Percentiles rank a stretch among this genome's conserved stretches.
Evolutionary conservation across 35 echinoderm and acorn worm genomes (phyloP).

Genomic region (Diadema setosum): DNA sequence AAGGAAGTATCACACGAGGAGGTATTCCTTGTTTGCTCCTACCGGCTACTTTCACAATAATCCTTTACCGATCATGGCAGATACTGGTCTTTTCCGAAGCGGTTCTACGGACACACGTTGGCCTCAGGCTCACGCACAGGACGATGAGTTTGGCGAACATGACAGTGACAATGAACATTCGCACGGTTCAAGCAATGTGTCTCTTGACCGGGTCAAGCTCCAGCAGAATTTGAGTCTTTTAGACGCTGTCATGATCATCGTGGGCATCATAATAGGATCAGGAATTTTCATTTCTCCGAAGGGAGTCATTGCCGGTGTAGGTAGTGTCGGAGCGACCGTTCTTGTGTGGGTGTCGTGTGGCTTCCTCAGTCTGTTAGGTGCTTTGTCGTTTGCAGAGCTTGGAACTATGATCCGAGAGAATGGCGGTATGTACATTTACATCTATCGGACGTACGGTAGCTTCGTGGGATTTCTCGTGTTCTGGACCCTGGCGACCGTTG

Average conservation of each 20-base stretch:
- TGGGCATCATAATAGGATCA: slow-evolving; percentile 68
- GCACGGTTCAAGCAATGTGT: too few species aligned
- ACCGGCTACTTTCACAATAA: too few species aligned
- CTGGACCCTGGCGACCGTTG: background rate
- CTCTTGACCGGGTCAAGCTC: background rate
- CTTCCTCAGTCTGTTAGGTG: background rate
- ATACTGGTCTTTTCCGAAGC: too few species aligned
- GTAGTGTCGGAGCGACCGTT: slow-evolving; percentile 53
- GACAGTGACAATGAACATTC: too few species aligned
- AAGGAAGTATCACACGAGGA: too few species aligned
- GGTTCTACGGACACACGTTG: too few species aligned
- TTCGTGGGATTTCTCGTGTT: background rate
- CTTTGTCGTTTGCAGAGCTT: slow-evolving; percentile 17
- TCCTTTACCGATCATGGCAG: too few species aligned
- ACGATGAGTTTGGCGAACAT: too few species aligned
- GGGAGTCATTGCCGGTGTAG: slow-evolving; percentile 41
- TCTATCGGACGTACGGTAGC: background rate
- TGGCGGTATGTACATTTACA: slow-evolving; percentile 10
- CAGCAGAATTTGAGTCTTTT: background rate
- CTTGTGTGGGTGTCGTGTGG: slow-evolving; percentile 64
- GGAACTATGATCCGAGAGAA: background rate
- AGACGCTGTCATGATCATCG: background rate
- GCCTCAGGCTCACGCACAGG: too few species aligned
- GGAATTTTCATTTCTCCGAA: slow-evolving; percentile 93
- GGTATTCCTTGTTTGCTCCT: too few species aligned